Evolutionary conservation across 1,140 invertebrate genomes (phyloP).

Genomic region (Trichoplusia ni): DNA sequence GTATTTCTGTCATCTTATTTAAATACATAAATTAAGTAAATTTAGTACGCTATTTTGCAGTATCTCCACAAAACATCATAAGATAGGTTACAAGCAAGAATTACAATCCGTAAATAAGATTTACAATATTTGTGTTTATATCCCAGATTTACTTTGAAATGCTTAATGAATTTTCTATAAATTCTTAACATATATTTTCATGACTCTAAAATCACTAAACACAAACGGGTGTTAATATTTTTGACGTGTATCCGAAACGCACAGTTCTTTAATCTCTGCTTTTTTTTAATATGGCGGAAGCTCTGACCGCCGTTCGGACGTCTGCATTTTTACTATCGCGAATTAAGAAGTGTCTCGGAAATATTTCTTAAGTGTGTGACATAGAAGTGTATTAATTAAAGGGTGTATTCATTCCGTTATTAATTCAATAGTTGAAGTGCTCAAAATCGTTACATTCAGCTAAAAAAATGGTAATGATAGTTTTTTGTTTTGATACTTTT

Average conservation of each 20-base stretch:
- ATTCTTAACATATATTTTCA: too few species aligned
- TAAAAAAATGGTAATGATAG: conserved; percentile 80
- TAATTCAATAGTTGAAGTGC: conserved; percentile 40
- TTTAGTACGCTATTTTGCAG: too few species aligned
- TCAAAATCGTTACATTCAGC: conserved; percentile 48
- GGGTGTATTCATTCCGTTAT: conserved; percentile 28
- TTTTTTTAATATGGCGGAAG: conserved; percentile 81
- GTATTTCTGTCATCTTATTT: too few species aligned
- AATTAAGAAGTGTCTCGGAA: conserved; percentile 49
- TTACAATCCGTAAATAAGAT: too few species aligned
- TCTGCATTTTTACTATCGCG: conserved; percentile 62
- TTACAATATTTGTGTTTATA: too few species aligned
- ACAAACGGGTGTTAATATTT: too few species aligned
- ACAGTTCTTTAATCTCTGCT: conserved; percentile 66
- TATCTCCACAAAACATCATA: too few species aligned
- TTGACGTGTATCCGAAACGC: conserved; percentile 45
- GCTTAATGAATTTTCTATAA: too few species aligned
- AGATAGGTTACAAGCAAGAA: too few species aligned
- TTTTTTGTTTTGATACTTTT: conserved; percentile 82
- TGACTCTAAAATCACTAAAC: too few species aligned
- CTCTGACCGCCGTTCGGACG: conserved; percentile 77
- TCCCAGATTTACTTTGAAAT: too few species aligned
- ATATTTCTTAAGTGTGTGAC: conserved; percentile 53
- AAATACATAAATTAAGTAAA: too few species aligned
- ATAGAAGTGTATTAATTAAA: conserved; percentile 42